A percentile compares a stretch with the other conserved stretches of the same genome.
phyloP scores from a whole-genome alignment of 2,797 vertebrate species.

The Esox lucius region DNA sequence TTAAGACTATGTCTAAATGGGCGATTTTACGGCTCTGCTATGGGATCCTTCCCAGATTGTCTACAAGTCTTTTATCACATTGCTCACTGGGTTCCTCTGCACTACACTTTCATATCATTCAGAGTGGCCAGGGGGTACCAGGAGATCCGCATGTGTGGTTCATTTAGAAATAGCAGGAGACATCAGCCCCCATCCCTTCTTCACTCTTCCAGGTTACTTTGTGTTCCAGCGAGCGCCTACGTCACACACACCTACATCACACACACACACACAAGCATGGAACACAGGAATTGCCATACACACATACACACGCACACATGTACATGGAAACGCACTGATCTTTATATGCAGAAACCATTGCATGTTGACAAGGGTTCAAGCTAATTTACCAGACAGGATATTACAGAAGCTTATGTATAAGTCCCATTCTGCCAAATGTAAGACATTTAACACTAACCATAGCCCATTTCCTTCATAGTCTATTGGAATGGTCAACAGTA shows the following conservation, averaged over 20 bases:
- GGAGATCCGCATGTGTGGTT: conserved; percentile 39
- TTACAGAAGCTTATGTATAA: not conserved
- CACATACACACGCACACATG: not conserved
- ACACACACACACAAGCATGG: not conserved
- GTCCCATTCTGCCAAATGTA: not conserved
- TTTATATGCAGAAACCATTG: not conserved
- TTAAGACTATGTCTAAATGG: not conserved
- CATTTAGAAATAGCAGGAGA: conserved; percentile 67
- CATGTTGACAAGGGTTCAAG: not conserved
- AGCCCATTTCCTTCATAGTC: not conserved
- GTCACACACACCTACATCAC: conserved; percentile 8
- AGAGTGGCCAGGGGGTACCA: conserved; percentile 48
- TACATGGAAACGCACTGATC: not conserved
- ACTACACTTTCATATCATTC: conserved; percentile 42
- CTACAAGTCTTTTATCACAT: conserved; percentile 42
- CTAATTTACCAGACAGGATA: not conserved
- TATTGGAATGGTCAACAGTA: not conserved
- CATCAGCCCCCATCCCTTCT: conserved; percentile 50
- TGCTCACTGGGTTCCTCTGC: conserved; percentile 22
- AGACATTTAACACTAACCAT: not conserved
- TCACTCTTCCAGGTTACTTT: conserved; percentile 73
- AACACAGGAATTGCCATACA: not conserved
- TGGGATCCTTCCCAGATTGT: conserved; percentile 38
- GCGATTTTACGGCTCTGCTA: conserved; percentile 21
- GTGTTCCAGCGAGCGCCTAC: conserved; percentile 63